These are phyloP conservation scores for Ceyx cyanopectus DNA, from an alignment of 2,113 vertebrate genomes.

Conservation along the genomic window DNA sequence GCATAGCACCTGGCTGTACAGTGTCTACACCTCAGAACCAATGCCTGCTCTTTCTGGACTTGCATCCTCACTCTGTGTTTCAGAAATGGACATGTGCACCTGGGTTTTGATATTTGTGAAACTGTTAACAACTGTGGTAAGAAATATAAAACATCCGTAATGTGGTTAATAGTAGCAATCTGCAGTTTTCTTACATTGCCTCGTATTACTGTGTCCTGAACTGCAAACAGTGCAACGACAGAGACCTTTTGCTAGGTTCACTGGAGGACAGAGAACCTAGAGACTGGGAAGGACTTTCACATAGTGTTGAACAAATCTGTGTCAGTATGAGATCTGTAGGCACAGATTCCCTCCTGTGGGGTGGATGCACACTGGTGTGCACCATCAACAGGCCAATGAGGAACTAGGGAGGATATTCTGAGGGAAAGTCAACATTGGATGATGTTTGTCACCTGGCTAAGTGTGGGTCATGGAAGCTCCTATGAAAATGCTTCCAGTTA, in stretches of 20 bases:
- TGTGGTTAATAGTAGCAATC: background rate
- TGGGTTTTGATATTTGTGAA: slow-evolving; percentile 76
- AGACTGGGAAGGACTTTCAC: background rate
- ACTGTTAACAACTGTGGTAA: slow-evolving; percentile 70
- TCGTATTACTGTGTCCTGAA: background rate
- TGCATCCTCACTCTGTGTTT: slow-evolving; percentile 66
- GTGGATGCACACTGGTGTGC: background rate
- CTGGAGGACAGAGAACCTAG: background rate
- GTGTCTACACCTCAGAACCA: slow-evolving; percentile 77
- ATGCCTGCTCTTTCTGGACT: slow-evolving; percentile 77
- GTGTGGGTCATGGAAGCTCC: background rate
- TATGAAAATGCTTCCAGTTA: background rate
- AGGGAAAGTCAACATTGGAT: background rate
- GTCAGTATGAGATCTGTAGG: background rate
- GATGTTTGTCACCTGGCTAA: background rate
- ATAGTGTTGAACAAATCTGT: background rate
- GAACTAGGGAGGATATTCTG: background rate
- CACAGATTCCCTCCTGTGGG: background rate
- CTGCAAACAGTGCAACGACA: background rate
- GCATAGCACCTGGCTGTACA: slow-evolving; percentile 64
- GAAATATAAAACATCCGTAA: slow-evolving; percentile 67
- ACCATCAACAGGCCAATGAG: rapidly evolving
- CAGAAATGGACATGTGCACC: slow-evolving; percentile 67
- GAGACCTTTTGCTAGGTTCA: background rate
- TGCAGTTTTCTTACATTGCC: background rate